Conservation (phyloP, 1,140 invertebrate genomes). For the Drosophila subpulchrella region DNA sequence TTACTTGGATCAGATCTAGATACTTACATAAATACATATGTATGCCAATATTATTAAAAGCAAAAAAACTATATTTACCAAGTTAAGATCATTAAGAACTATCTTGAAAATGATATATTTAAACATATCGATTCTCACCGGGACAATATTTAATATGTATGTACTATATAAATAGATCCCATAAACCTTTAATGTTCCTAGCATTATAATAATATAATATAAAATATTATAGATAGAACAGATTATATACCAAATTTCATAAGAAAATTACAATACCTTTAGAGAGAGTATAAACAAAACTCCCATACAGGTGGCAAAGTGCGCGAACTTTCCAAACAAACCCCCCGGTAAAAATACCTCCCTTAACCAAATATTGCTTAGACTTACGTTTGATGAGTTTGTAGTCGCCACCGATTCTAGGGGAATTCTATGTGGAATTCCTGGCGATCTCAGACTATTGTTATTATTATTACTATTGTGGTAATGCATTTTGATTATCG, state of each 20-base stretch:
- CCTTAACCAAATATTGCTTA: neutral
- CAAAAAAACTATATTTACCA: too few species aligned
- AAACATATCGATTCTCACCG: too few species aligned
- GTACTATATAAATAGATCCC: neutral
- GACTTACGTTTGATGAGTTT: slow-evolving; percentile 38
- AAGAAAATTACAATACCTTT: neutral
- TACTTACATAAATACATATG: too few species aligned
- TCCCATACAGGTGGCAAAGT: slow-evolving; percentile 39
- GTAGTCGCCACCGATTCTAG: slow-evolving; percentile 7
- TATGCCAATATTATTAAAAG: too few species aligned
- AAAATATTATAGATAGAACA: too few species aligned
- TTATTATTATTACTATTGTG: slow-evolving; percentile 21
- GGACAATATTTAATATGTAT: neutral
- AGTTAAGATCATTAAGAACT: too few species aligned
- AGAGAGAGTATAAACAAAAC: neutral
- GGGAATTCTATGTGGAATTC: slow-evolving; percentile 23
- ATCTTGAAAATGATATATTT: too few species aligned
- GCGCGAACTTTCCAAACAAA: slow-evolving; percentile 37
- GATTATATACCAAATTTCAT: neutral
- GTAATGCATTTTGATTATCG: slow-evolving; percentile 42
- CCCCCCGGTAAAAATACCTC: neutral
- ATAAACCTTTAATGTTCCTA: too few species aligned
- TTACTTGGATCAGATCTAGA: too few species aligned
- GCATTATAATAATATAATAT: too few species aligned
- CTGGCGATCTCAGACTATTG: slow-evolving; percentile 21